Conservation (phyloP, 2,797 vertebrate genomes). For the Gallinago nigripennis region DNA sequence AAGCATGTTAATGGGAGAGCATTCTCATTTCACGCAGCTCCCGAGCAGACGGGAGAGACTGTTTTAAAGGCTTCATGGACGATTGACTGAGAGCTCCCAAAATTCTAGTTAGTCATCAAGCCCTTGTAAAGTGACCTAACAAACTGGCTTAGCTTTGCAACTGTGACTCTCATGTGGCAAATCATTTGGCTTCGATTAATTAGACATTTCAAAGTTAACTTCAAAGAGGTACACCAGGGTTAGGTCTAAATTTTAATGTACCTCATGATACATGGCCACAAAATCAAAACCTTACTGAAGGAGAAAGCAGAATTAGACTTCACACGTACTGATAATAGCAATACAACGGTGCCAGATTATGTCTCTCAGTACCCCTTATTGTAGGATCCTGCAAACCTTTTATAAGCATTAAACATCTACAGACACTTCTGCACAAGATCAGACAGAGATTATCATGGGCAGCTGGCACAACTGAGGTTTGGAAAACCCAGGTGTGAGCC, state of each 20-base stretch:
- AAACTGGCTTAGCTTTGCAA: neutral
- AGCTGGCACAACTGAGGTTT: neutral
- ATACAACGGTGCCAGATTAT: neutral
- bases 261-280: neutral
- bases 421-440: neutral
- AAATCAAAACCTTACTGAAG: neutral
- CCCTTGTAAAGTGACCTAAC: neutral
- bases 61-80: neutral
- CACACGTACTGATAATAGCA: neutral
- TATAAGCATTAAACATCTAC: neutral
- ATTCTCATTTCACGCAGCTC: neutral
- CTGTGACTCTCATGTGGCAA: neutral
- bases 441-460: neutral
- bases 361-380: neutral
- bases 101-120: neutral
- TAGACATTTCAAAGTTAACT: neutral
- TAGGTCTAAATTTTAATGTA: neutral
- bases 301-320: neutral
- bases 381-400: neutral
- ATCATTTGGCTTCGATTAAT: neutral
- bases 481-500: neutral
- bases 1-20: fast-evolving
- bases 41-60: neutral
- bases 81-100: neutral
- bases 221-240: neutral